These are phyloP conservation scores for Calameuta idolon DNA, from an alignment of 2,888 invertebrate species.

Conservation along the genomic window DNA sequence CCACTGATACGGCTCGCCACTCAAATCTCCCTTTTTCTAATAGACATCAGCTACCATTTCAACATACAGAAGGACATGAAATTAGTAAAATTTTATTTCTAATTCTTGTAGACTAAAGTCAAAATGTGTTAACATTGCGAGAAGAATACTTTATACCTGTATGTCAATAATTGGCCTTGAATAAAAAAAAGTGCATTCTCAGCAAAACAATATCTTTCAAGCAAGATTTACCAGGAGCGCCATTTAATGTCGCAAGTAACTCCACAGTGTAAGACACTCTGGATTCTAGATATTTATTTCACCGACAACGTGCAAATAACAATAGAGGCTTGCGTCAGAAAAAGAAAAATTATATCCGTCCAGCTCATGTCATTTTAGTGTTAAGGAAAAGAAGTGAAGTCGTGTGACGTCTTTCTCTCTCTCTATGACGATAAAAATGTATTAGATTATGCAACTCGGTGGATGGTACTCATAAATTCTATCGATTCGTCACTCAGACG, in stretches of 20 bases:
- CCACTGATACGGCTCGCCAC: conserved; percentile 7
- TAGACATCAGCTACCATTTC: background rate
- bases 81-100: background rate
- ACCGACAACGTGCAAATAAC: background rate
- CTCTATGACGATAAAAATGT: background rate
- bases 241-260: background rate
- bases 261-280: background rate
- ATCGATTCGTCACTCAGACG: background rate
- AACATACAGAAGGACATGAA: background rate
- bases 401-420: too few relatives aligned
- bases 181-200: background rate
- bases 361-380: background rate
- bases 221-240: background rate
- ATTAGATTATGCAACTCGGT: background rate
- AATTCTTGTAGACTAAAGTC: background rate
- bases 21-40: conserved; percentile 5
- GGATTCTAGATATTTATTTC: background rate
- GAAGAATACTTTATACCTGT: background rate
- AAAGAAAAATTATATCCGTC: background rate
- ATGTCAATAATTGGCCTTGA: background rate
- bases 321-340: background rate
- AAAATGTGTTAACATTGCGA: background rate
- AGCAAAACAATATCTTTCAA: background rate
- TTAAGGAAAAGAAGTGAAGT: background rate
- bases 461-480: background rate